Evolutionary conservation across 1,140 invertebrate genomes (phyloP).

Genomic region (Brevipalpus yothersi): DNA sequence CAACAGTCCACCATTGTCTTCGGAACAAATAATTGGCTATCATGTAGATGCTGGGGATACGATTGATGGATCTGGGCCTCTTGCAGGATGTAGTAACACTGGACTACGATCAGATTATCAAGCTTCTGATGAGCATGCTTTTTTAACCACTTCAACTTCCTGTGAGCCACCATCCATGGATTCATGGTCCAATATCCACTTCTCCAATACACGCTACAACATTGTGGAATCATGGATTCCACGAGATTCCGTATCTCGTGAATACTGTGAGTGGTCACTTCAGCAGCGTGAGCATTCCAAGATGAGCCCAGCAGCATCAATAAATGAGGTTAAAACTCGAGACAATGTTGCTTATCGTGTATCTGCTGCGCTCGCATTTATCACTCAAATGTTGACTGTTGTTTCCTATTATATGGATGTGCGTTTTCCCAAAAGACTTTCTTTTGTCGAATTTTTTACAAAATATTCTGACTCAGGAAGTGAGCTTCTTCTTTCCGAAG

Average conservation of each 20-base stretch:
- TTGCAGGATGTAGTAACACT: background rate
- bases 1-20: background rate
- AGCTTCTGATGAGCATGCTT: background rate
- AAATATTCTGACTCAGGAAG: conserved; percentile 30
- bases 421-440: conserved; percentile 41
- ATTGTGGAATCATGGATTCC: conserved; percentile 7
- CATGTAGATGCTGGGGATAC: background rate
- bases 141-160: background rate
- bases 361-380: conserved; percentile 48
- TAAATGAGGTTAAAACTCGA: background rate
- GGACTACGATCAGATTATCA: background rate
- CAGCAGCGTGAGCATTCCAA: background rate
- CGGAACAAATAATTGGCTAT: background rate
- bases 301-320: background rate
- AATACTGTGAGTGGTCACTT: background rate
- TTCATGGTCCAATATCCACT: background rate
- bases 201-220: background rate
- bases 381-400: conserved; percentile 50
- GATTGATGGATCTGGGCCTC: background rate
- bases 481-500: conserved; percentile 40
- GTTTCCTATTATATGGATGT: conserved; percentile 49
- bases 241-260: background rate
- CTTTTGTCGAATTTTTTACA: conserved; percentile 14
- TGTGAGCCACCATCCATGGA: background rate
- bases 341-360: conserved; percentile 35